These are phyloP conservation scores for Pristionchus fissidentatus DNA, from an alignment of 2,888 invertebrate species.

Conservation along the genomic window DNA sequence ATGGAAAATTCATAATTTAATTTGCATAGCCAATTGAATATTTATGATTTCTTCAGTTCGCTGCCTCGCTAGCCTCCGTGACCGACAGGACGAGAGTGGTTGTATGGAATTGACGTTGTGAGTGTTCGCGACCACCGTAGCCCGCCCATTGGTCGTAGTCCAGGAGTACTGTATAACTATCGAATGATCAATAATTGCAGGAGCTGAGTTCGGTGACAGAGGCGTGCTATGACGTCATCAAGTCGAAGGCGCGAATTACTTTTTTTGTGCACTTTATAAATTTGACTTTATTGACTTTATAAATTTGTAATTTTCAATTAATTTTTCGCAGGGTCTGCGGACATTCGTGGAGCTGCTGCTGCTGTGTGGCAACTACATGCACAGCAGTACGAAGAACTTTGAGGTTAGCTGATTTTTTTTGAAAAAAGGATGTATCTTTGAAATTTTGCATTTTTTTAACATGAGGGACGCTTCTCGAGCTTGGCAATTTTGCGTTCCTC, in stretches of 20 bases:
- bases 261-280: too few species aligned
- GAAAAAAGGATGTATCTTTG: neutral
- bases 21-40: too few species aligned
- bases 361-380: conserved; percentile 95
- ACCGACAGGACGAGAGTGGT: conserved; percentile 73
- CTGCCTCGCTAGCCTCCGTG: conserved; percentile 82
- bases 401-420: too few species aligned
- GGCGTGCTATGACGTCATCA: conserved; percentile 81
- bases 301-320: neutral
- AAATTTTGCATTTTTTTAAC: neutral
- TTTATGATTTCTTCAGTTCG: too few species aligned
- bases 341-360: conserved; percentile 90
- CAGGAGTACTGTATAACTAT: too few species aligned
- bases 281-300: too few species aligned
- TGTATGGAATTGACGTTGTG: neutral
- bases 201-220: conserved; percentile 94
- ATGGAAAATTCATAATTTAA: neutral
- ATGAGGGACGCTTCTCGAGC: neutral
- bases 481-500: too few species aligned
- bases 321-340: conserved; percentile 84
- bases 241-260: conserved; percentile 54
- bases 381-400: conserved; percentile 86
- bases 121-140: neutral
- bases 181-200: conserved; percentile 76
- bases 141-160: too few species aligned